Base-by-base conservation (phyloP, 2,113 vertebrate species). In the Scartelaos histophorus region DNA sequence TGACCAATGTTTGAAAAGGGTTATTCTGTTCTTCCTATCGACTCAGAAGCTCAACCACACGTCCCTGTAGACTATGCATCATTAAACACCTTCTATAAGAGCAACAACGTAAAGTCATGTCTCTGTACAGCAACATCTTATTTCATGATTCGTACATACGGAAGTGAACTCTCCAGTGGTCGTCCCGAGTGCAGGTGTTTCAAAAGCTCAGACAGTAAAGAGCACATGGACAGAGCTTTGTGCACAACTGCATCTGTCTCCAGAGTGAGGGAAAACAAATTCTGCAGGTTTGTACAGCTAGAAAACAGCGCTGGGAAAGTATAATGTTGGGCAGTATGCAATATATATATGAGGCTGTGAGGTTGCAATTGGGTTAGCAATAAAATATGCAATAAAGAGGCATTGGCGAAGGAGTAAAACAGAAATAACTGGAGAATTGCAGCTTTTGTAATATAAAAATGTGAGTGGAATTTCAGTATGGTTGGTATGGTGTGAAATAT, bases 101-200 rank as follows among this genome's bases (percentile, higher is more conserved):
- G 6, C 24, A 38, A 22, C 24, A 45, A 47, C 25, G 34, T 61
- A 58, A 61, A 83, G 25, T 19, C 15, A 47, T 62, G 46, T 22
- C 34, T 71, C 16, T 51, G 22, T 65, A 54, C 22, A 58, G 46
- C 71, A 69, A 67, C 61, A 77, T 81, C 66, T 81, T 68, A 43
- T 43, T 43, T 43, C 38, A 43, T 43, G 38, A 10, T 43, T 43
- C 38, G 10, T 1, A 43, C 38, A 25, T 22, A 70, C 58, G 74
- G 68, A 25, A 16, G 29, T 12, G 61, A 62, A 60, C 22, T 68
- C 21, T 43, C 64, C 45, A 57, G 60, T 51, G n/a, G 45, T 34
- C 19, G 58, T 38, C 16, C 45, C 7, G 3, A 9, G 57, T 75
- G 78, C 71, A 78, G 69, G 61, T 73, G 79, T 71, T 61, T 35